These are phyloP conservation scores for Sebastes miniatus DNA, from an alignment of 2,797 vertebrate genomes.

Conservation along the genomic window DNA sequence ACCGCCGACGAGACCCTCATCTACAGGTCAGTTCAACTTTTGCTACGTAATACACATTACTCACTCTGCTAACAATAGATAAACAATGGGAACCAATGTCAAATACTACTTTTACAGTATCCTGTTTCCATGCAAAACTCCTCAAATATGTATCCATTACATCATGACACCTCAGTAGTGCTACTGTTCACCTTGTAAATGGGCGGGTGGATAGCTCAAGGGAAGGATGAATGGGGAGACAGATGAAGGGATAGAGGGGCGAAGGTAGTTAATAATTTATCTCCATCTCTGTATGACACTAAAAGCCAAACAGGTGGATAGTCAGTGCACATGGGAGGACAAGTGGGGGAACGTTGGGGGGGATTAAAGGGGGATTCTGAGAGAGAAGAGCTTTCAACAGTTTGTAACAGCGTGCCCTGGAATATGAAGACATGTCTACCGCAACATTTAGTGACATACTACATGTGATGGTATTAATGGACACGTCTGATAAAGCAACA, in stretches of 20 bases:
- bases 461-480: neutral
- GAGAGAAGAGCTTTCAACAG: neutral
- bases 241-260: slow-evolving; percentile 44
- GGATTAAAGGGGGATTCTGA: neutral
- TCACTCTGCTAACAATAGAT: neutral
- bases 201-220: slow-evolving; percentile 39
- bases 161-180: slow-evolving; percentile 34
- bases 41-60: neutral
- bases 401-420: neutral
- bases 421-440: neutral
- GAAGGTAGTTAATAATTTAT: slow-evolving; percentile 66
- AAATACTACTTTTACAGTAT: neutral
- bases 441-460: neutral
- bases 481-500: neutral
- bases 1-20: slow-evolving; percentile 90
- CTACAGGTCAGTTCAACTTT: slow-evolving; percentile 86
- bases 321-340: slow-evolving; percentile 12
- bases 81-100: neutral
- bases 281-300: slow-evolving; percentile 45
- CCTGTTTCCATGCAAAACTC: slow-evolving; percentile 36
- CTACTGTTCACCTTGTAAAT: slow-evolving; percentile 51
- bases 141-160: slow-evolving; percentile 67
- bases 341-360: neutral
- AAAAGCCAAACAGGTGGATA: slow-evolving; percentile 45
- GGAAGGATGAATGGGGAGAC: slow-evolving; percentile 40